Percentiles rank a stretch among this genome's conserved stretches.
Conservation (phyloP, 2,113 vertebrate genomes). For the Nothoprocta pentlandii region DNA sequence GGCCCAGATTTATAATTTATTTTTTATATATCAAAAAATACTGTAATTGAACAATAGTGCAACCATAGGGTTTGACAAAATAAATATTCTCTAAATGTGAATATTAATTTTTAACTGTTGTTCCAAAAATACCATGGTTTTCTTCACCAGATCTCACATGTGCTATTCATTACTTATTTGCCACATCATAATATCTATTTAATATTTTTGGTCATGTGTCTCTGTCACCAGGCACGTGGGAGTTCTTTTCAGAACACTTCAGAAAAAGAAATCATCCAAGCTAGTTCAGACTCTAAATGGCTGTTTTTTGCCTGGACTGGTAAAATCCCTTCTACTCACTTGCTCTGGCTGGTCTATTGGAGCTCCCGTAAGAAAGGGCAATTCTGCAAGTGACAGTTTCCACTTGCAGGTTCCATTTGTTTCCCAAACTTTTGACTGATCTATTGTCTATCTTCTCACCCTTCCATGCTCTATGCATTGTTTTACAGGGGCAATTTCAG, state of each 20-base stretch:
- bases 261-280: neutral
- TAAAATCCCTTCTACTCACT: neutral
- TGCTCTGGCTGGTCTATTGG: neutral
- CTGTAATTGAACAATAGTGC: neutral
- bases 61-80: neutral
- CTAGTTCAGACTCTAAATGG: neutral
- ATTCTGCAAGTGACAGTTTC: fast-evolving
- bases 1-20: neutral
- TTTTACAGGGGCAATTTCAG: neutral
- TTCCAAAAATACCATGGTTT: neutral
- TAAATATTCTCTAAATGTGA: neutral
- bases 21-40: neutral
- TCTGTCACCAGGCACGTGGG: neutral
- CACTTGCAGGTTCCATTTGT: neutral
- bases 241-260: neutral
- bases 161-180: neutral
- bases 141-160: neutral
- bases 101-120: neutral
- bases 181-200: neutral
- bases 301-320: neutral
- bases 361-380: fast-evolving
- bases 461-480: fast-evolving
- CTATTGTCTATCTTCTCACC: neutral
- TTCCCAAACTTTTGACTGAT: neutral
- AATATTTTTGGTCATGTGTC: neutral